These are phyloP conservation scores for Antechinus stuartii DNA, from an alignment of 2,113 vertebrate genomes.

Conservation along the genomic window DNA sequence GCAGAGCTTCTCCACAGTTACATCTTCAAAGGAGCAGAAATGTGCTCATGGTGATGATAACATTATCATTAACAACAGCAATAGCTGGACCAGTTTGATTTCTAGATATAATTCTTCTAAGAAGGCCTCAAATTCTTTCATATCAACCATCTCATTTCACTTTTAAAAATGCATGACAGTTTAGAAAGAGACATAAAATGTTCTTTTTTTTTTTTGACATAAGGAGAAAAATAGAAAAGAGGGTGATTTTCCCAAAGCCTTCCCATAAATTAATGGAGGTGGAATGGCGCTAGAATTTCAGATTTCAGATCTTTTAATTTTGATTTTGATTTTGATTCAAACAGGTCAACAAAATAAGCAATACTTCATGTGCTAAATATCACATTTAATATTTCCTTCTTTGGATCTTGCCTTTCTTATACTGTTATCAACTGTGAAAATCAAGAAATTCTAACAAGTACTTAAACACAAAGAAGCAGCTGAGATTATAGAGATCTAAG, in stretches of 20 bases:
- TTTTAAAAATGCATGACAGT: neutral
- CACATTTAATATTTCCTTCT: neutral
- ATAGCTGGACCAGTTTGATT: neutral
- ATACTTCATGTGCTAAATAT: neutral
- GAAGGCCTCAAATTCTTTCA: conserved; percentile 14
- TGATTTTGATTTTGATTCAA: neutral
- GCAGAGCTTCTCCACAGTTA: conserved; percentile 10
- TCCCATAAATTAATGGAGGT: conserved; percentile 1
- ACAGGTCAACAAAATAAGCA: neutral
- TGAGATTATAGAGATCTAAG: conserved; percentile 6
- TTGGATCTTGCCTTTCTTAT: neutral
- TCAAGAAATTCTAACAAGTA: neutral
- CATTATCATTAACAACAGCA: conserved; percentile 4
- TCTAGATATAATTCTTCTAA: conserved; percentile 4
- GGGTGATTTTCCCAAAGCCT: neutral
- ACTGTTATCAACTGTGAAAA: conserved; percentile 25
- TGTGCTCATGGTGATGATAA: neutral
- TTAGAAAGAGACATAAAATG: neutral
- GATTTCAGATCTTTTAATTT: neutral
- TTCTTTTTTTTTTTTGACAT: neutral
- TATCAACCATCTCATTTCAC: neutral
- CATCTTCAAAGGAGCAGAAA: conserved; percentile 28
- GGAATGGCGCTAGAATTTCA: neutral
- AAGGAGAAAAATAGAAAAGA: conserved; percentile 21
- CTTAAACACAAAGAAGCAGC: conserved; percentile 36